Evolutionary conservation across 2,113 vertebrate species (phyloP), one percentile per base, ranked within the genome.

Genomic region (Henicopernis longicauda): DNA sequence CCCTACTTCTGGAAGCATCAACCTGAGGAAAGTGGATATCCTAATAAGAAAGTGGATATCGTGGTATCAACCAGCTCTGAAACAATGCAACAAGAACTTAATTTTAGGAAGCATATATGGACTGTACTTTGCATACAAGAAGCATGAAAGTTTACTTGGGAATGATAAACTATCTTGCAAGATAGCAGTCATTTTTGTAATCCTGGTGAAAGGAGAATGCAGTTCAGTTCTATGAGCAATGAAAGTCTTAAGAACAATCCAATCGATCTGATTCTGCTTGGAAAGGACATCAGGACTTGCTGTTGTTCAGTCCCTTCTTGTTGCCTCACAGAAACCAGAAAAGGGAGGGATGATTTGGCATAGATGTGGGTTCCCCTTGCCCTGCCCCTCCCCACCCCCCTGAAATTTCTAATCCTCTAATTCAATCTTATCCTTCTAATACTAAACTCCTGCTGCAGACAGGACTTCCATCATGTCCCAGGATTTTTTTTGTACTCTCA

Each of bases 311-410:
- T 17, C 57, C 32, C 57, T 80, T 55, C 17, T 8, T 8, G 55
- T 18, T 79, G n/a, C 42, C 40, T 74, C 49, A 40, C 0, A 59
- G 66, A 87, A 52, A 47, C 3, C 16, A 32, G 76, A 59, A n/a
- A 85, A 45, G 19, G 21, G 25, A 79, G 47, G 40, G 63, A 13
- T 73, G 21, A 26, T 70, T 16, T n/a, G 42, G 21, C 16, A 66
- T 2, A 57, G 62, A 32, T 47, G 29, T 3, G 7, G 49, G 45
- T 69, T 21, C 40, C 16, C 12, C 44, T 36, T 4, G 1, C 15
- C 16, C 15, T 4, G 3, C 9, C 20, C 3, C 12, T 38, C 38
- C 13, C 18, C 16, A 19, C 3, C 3, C 8, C 17, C 9, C 38
- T 42, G 23, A 7, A 73, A 92, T 25, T 78, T 44, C 57, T 34